These are phyloP conservation scores for Hippoglossus stenolepis DNA, from an alignment of 2,113 vertebrate species.

Conservation along the genomic window DNA sequence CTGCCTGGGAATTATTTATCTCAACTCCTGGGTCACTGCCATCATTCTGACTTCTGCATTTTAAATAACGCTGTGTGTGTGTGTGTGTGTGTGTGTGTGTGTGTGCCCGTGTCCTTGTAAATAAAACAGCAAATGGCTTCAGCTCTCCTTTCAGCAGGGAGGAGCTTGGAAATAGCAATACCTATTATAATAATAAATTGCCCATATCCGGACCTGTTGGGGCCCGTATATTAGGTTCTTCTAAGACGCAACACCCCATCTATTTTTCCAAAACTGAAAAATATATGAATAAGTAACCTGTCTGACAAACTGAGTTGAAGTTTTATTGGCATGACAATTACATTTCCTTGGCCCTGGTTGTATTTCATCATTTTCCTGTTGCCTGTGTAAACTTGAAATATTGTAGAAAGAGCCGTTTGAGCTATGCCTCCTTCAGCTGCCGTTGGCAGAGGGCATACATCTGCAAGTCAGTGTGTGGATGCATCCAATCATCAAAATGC, in stretches of 20 bases:
- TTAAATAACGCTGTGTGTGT: neutral
- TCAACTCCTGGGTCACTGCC: neutral
- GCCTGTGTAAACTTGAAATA: neutral
- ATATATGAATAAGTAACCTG: neutral
- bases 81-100: neutral
- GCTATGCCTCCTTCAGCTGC: neutral
- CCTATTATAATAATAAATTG: neutral
- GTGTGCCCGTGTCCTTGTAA: neutral
- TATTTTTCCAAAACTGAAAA: neutral
- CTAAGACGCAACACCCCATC: neutral
- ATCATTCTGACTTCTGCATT: neutral
- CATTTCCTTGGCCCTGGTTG: neutral
- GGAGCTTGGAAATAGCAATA: neutral
- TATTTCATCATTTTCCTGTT: neutral
- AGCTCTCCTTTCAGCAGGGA: neutral
- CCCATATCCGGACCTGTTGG: neutral
- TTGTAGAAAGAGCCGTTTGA: neutral
- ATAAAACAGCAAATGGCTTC: neutral
- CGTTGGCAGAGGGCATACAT: slow-evolving; percentile 11
- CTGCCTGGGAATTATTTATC: neutral
- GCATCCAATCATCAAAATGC: slow-evolving; percentile 49
- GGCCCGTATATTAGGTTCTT: neutral
- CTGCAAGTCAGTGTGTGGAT: slow-evolving; percentile 23
- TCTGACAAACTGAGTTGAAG: neutral
- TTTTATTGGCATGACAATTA: neutral